Conservation (phyloP, 2,797 vertebrate genomes). For the Manis javanica region DNA sequence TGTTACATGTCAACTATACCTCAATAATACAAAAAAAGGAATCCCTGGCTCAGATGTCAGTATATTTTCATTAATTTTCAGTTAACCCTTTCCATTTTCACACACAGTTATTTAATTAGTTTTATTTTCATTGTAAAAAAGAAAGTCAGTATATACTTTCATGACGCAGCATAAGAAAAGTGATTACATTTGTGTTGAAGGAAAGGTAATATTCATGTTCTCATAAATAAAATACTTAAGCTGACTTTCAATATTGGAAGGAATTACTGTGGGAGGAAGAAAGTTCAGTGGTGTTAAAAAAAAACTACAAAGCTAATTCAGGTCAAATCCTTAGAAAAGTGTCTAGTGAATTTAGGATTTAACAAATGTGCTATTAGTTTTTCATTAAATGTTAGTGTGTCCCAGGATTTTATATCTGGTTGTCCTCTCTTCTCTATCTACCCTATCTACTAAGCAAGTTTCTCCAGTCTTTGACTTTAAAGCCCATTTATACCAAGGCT, state of each 20-base stretch:
- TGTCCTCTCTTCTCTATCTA: background rate
- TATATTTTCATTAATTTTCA: background rate
- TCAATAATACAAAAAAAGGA: background rate
- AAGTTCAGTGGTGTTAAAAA: conserved; percentile 47
- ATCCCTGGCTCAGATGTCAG: background rate
- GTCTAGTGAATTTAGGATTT: background rate
- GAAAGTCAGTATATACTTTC: background rate
- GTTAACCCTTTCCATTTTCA: background rate
- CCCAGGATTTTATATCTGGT: background rate
- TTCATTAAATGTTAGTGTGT: background rate
- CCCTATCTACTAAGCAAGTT: background rate
- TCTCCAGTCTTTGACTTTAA: background rate
- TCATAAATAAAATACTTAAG: conserved; percentile 49
- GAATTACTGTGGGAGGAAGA: background rate
- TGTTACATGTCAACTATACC: background rate
- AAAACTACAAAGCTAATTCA: background rate
- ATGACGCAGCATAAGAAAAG: background rate
- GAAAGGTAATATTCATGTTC: background rate
- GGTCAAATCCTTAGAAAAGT: background rate
- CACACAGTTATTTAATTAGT: background rate
- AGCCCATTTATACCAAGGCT: background rate
- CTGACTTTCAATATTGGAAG: conserved; percentile 34
- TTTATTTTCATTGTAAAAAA: background rate
- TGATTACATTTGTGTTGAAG: background rate
- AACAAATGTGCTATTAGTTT: background rate